Base-by-base conservation (phyloP, 2,113 vertebrate genomes). In the Sander vitreus region DNA sequence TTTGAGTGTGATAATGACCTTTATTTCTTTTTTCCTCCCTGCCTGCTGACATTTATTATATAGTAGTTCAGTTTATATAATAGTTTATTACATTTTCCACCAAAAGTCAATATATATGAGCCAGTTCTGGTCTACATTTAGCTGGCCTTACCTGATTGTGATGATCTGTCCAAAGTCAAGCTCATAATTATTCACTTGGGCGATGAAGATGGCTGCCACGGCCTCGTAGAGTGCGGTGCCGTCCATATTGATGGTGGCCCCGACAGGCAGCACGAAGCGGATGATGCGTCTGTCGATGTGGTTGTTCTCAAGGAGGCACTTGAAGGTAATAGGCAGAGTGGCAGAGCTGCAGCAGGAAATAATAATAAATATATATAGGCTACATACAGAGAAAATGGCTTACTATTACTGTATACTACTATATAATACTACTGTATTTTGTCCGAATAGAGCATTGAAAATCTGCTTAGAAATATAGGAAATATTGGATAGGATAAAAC, bases 261-360 rank as follows among this genome's bases (percentile, higher is more conserved):
- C 93, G 27, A 94, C 93, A 0, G 93, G 93, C 73, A 94, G 88
- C 83, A 94, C 93, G 1, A 94, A 94, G 88, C 93, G 93, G 77
- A 94, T 94, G 78, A 94, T 94, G 70, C 93, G 93, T 71, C 93
- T 76, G 90, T 94, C 93, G 4, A 94, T 94, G 86, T 94, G 93
- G 55, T 94, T 94, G 86, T 94, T 94, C 83, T 94, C 93, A 1
- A 94, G 87, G 81, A 94, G 93, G 93, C 93, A 94, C 93, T 94
- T 94, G 45, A 94, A 94, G 91, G 93, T 94, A 76, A 94, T 94
- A 93, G 93, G 93, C 93, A 94, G 89, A 55, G 93, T 94, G 85
- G 93, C 93, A 73, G 93, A 94, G 83, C 93, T 94, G 87, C 25
- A 73, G 48, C 18, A 30, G 6, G 10, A 36, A 63, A 39, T 9